Evolutionary conservation across 1,140 invertebrate species (phyloP).

Genomic region (Ooceraea biroi): DNA sequence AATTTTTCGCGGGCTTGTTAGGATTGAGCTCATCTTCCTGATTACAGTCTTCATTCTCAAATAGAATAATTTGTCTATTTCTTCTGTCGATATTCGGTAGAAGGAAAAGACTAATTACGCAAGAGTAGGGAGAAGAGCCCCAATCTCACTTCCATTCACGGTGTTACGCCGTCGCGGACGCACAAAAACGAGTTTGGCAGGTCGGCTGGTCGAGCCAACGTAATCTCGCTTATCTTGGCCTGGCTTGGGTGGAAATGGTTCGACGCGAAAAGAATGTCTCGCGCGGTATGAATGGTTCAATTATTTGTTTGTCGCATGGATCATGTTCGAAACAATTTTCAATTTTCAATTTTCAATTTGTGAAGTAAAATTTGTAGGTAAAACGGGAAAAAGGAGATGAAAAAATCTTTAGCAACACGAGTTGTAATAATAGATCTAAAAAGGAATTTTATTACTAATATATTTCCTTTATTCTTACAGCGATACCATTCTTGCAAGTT

Average conservation of each 20-base stretch:
- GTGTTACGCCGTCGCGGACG: constrained; percentile 57
- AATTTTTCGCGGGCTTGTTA: neutral
- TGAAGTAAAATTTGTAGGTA: too few relatives aligned
- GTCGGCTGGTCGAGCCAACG: constrained; percentile 60
- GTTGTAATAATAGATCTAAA: too few relatives aligned
- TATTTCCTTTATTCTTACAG: too few relatives aligned
- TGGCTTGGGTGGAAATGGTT: constrained; percentile 64
- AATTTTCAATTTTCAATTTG: constrained; percentile 15
- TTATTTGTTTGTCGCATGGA: constrained; percentile 1
- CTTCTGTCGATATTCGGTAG: neutral
- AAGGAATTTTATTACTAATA: too few relatives aligned
- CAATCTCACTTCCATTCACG: constrained; percentile 72
- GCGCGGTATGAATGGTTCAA: constrained; percentile 52
- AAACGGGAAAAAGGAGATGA: neutral
- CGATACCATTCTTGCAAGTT: too few relatives aligned
- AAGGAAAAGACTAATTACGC: constrained; percentile 57
- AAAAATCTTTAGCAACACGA: too few relatives aligned
- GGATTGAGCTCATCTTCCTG: neutral
- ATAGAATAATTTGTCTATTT: neutral
- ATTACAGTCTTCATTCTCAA: neutral
- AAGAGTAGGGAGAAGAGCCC: constrained; percentile 44
- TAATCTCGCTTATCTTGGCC: constrained; percentile 64
- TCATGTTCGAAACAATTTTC: neutral
- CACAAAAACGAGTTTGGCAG: constrained; percentile 82
- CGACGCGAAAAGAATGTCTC: constrained; percentile 53